These are phyloP conservation scores for Caenorhabditis panamensis DNA, from an alignment of 2,888 invertebrate species.

Conservation along the genomic window DNA sequence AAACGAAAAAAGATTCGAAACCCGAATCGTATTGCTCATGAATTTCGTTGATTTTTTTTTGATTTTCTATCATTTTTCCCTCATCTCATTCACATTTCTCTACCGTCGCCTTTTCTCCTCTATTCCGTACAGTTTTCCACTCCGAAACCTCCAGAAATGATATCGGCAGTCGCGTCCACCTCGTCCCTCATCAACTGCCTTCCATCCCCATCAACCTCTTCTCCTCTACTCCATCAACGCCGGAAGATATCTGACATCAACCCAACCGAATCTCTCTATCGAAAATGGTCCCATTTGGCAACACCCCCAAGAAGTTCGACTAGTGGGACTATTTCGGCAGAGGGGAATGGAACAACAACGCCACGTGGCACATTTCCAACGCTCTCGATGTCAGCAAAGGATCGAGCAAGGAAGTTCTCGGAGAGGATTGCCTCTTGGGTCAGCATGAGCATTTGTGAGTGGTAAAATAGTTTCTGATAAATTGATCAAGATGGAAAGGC, in stretches of 20 bases:
- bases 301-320: constrained; percentile 44
- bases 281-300: constrained; percentile 51
- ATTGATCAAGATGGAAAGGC: not conserved
- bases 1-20: no score
- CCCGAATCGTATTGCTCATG: no score
- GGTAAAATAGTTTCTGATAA: no score
- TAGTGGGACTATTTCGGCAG: constrained; percentile 1
- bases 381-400: constrained; percentile 59
- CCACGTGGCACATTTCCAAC: constrained; percentile 13
- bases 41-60: no score
- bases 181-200: constrained; percentile 25
- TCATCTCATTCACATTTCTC: no score
- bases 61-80: no score
- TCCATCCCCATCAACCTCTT: constrained; percentile 13
- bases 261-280: constrained; percentile 35
- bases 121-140: not conserved
- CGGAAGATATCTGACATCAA: constrained; percentile 54
- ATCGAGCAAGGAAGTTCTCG: constrained; percentile 58
- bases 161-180: constrained; percentile 34
- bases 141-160: constrained; percentile 22
- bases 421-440: constrained; percentile 59
- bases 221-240: not conserved
- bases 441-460: constrained; percentile 63
- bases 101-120: not conserved
- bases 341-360: constrained; percentile 1